Evolutionary conservation across 2,888 invertebrate species (phyloP).

Genomic region (Clunio marinus): DNA sequence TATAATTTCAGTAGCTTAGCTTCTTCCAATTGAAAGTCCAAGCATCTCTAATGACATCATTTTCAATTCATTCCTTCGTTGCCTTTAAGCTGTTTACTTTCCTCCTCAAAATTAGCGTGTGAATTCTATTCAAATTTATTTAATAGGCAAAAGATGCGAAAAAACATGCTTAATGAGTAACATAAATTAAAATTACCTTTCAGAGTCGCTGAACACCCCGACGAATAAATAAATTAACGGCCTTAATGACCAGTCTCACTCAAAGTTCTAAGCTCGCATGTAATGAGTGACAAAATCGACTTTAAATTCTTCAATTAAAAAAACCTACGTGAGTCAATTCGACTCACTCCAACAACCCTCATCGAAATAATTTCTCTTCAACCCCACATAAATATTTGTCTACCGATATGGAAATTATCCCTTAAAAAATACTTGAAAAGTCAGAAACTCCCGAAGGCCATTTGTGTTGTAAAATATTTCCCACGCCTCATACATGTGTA

Average conservation of each 20-base stretch:
- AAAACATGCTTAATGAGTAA: slow-evolving; percentile 1
- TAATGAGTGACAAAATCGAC: too few species aligned
- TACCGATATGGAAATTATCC: neutral
- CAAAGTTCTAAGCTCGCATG: neutral
- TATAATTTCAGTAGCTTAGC: slow-evolving; percentile 34
- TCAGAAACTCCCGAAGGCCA: slow-evolving; percentile 23
- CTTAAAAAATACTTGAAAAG: neutral
- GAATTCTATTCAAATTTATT: slow-evolving; percentile 34
- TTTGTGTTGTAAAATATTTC: slow-evolving; percentile 26
- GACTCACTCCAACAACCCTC: neutral
- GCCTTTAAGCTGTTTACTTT: neutral
- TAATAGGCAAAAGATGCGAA: neutral
- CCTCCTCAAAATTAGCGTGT: slow-evolving; percentile 26
- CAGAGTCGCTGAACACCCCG: neutral
- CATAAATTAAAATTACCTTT: slow-evolving; percentile 14
- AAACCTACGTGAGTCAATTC: neutral
- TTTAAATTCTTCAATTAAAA: slow-evolving; percentile 16
- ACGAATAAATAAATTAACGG: slow-evolving; percentile 7
- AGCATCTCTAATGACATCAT: slow-evolving; percentile 26
- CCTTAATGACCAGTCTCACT: neutral
- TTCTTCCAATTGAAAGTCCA: neutral
- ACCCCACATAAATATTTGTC: neutral
- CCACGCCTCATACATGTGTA: slow-evolving; percentile 34
- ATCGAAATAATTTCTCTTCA: neutral
- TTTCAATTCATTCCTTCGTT: neutral